These are phyloP conservation scores for Hydrocynus forskahlii DNA, from an alignment of 2,797 vertebrate species.

Conservation along the genomic window DNA sequence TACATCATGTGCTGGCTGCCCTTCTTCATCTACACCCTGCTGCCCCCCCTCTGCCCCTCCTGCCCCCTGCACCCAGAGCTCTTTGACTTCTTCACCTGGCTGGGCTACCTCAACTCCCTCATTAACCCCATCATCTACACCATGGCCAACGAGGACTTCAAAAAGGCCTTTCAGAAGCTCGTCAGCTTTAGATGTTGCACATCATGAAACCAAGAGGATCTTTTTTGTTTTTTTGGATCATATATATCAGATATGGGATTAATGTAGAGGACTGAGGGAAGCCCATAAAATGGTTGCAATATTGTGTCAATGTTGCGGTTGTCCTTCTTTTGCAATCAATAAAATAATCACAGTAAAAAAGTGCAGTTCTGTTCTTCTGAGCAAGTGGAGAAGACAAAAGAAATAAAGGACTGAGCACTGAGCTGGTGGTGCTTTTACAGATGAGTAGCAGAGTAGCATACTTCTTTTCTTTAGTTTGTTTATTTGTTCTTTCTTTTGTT, in stretches of 20 bases:
- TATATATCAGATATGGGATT: not conserved
- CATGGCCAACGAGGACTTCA: conserved; percentile 98
- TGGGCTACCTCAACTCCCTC: conserved; percentile 97
- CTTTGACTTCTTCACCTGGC: conserved; percentile 97
- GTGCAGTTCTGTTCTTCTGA: conserved; percentile 22
- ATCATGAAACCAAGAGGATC: conserved; percentile 48
- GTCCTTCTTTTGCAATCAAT: conserved; percentile 43
- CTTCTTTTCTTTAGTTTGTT: too few relatives aligned
- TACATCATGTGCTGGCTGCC: conserved; percentile 99
- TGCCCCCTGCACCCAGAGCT: conserved; percentile 89
- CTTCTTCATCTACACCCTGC: conserved; percentile 92
- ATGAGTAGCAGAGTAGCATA: not conserved
- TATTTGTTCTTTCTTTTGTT: not conserved
- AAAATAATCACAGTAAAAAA: conserved; percentile 27
- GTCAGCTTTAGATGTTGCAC: conserved; percentile 86
- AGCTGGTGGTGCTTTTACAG: conserved; percentile 8
- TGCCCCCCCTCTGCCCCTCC: conserved; percentile 75
- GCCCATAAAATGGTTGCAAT: conserved; percentile 31
- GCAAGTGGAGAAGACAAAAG: not conserved
- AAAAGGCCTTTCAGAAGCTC: conserved; percentile 97
- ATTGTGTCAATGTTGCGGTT: conserved; percentile 35
- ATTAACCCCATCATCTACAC: conserved; percentile 99
- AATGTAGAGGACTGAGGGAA: not conserved
- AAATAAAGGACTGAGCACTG: conserved; percentile 24
- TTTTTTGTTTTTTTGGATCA: too few relatives aligned